A percentile compares a stretch with the other conserved stretches of the same genome.
These are phyloP conservation scores for Atherinomorus stipes DNA, from an alignment of 2,113 vertebrate species.

Conservation along the genomic window DNA sequence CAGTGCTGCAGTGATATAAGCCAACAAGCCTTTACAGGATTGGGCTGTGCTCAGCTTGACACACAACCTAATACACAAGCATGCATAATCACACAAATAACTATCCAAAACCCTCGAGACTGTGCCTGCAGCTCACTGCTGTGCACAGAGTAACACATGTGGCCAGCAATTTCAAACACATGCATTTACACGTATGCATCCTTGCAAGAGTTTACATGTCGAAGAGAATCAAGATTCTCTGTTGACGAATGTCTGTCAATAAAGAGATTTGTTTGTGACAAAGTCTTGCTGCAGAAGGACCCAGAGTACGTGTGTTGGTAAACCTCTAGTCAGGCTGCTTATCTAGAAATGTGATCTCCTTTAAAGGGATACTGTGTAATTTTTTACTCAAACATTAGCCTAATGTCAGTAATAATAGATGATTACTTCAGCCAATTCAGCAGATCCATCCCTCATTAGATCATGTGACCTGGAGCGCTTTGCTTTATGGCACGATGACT, in stretches of 20 bases:
- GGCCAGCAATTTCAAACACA: conserved; percentile 14
- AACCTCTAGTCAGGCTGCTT: not conserved
- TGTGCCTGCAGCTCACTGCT: conserved; percentile 7
- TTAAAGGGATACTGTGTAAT: too few relatives aligned
- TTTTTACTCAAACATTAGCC: too few relatives aligned
- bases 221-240: conserved; percentile 31
- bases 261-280: conserved; percentile 10
- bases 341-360: conserved; percentile 14
- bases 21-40: conserved; percentile 32
- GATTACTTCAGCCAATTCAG: too few relatives aligned
- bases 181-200: not conserved
- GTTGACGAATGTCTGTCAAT: conserved; percentile 29
- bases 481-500: too few relatives aligned
- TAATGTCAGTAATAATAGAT: too few relatives aligned
- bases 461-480: too few relatives aligned
- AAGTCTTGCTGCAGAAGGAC: not conserved
- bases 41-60: conserved; percentile 12
- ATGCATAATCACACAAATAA: conserved; percentile 29
- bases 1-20: not conserved
- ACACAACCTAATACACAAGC: not conserved
- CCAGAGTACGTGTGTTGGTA: not conserved
- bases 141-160: not conserved
- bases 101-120: conserved; percentile 27
- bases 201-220: conserved; percentile 20
- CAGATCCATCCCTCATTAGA: too few relatives aligned